Evolutionary conservation across 2,113 vertebrate species (phyloP), one percentile per base, ranked within the genome.

Genomic region (Gallinago paraguaiae): DNA sequence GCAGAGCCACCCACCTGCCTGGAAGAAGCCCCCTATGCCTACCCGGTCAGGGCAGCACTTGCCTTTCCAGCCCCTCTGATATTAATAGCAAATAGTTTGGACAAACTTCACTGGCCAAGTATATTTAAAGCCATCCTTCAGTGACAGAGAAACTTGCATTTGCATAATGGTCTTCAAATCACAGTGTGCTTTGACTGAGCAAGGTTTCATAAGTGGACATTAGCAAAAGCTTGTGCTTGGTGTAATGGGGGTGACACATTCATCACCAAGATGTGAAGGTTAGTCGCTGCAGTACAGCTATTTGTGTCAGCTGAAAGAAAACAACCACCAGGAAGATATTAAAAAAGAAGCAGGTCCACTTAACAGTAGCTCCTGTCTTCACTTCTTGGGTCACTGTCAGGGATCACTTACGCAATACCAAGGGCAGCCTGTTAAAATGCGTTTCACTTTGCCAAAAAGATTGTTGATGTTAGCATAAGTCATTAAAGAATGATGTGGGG

Each of bases 101-200:
- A 83, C 45, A 74, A 50, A 70, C 67, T 87, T 75, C 53, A 54
- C 50, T 35, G 25, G 51, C 16, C 43, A 46, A 39, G 39, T 43
- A 19, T 78, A 78, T 81, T 86, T 84, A 60, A 81, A 93, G n/a
- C 35, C 69, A 43, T 53, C 60, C 51, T 91, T 82, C 67, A 76
- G 67, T 33, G 72, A 37, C 37, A 83, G 37, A 64, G 45, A 64
- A 89, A 90, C 4, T 5, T 19, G 56, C 65, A 76, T 77, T 96
- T 94, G 75, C 61, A 65, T 92, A 94, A 93, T 71, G 91, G 88
- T 72, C 71, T 76, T 94, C 74, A 86, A 92, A 84, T 91, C 54
- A 64, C 61, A 2, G 0, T 6, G 33, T 53, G 75, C 80, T 77
- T 85, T 17, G 53, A 31, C 63, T 20, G 75, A 93, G 63, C 43